A percentile compares a stretch with the other conserved stretches of the same genome.
Conservation (phyloP, 2,797 vertebrate species). For the Catostomus latipinnis region DNA sequence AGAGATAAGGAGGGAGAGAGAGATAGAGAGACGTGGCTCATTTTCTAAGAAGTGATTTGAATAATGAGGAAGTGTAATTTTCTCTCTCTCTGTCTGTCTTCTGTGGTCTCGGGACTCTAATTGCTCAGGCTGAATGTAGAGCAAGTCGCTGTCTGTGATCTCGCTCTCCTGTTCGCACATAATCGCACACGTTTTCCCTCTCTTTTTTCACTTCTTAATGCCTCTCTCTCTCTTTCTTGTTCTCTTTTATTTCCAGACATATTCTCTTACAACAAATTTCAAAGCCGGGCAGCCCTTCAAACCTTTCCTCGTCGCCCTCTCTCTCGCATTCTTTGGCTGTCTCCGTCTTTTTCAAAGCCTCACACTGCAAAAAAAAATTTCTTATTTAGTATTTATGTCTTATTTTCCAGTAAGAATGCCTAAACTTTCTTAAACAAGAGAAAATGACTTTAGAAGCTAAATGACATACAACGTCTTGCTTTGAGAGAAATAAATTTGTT, state of each 20-base stretch:
- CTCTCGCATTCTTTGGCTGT: background rate
- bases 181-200: constrained; percentile 38
- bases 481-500: too few species aligned
- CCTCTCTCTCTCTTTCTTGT: background rate
- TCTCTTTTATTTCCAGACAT: background rate
- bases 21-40: constrained; percentile 48
- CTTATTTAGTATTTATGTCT: too few species aligned
- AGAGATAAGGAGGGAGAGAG: constrained; percentile 27
- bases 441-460: too few species aligned
- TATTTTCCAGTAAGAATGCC: too few species aligned
- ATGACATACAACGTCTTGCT: too few species aligned
- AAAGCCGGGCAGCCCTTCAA: background rate
- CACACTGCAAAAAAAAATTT: too few species aligned
- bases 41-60: constrained; percentile 61
- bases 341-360: background rate
- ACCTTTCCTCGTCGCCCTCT: background rate
- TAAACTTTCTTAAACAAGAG: too few species aligned
- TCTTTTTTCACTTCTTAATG: constrained; percentile 12
- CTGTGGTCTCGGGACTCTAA: constrained; percentile 41
- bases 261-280: background rate
- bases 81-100: constrained; percentile 36
- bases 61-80: constrained; percentile 60
- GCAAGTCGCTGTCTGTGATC: constrained; percentile 35
- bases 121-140: constrained; percentile 49
- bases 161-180: constrained; percentile 34